Evolutionary conservation across 2,113 vertebrate genomes (phyloP).

Genomic region (Caranx melampygus): DNA sequence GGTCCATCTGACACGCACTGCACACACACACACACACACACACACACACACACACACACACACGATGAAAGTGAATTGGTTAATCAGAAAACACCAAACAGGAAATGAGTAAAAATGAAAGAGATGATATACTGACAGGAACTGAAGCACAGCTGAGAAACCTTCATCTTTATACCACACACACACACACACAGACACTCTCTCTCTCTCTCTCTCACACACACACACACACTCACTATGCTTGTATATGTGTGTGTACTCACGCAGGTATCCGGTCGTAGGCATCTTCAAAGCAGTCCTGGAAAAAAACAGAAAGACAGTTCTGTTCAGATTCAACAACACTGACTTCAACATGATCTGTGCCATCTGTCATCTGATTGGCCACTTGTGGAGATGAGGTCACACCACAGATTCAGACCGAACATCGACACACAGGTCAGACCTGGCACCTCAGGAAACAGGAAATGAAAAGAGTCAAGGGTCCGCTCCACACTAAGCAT

Average conservation of each 20-base stretch:
- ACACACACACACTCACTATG: neutral
- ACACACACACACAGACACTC: neutral
- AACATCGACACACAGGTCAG: too few relatives aligned
- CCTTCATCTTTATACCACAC: neutral
- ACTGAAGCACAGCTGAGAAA: neutral
- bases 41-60: slow-evolving; percentile 29
- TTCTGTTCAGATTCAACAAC: neutral
- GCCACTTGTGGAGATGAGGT: neutral
- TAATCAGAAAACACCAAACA: neutral
- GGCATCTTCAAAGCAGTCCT: slow-evolving; percentile 79
- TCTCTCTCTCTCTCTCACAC: neutral
- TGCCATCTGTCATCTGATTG: neutral
- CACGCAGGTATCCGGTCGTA: slow-evolving; percentile 79
- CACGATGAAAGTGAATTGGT: neutral
- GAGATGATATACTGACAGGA: neutral
- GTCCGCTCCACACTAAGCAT: too few relatives aligned
- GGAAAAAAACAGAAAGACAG: slow-evolving; percentile 42
- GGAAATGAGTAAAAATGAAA: slow-evolving; percentile 2
- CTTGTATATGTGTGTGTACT: slow-evolving; percentile 59
- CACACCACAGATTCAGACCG: too few relatives aligned
- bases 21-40: slow-evolving; percentile 29
- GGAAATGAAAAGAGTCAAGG: too few relatives aligned
- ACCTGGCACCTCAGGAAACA: too few relatives aligned
- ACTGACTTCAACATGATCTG: neutral
- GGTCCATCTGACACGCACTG: slow-evolving; percentile 90